These are phyloP conservation scores for Galbula dea DNA, from an alignment of 2,113 vertebrate genomes.

Conservation along the genomic window DNA sequence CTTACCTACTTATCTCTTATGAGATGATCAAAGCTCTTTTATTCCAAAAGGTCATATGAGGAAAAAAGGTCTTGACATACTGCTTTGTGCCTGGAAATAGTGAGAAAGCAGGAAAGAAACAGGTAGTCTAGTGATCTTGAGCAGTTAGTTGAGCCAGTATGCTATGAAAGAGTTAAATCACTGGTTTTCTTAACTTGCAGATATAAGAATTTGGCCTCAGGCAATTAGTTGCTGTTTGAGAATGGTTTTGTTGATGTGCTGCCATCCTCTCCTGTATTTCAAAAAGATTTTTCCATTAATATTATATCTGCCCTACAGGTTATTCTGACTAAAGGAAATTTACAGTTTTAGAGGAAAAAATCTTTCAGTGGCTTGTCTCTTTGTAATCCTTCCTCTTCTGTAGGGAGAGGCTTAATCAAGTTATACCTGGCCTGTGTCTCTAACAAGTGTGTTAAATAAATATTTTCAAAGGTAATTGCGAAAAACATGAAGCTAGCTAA, in stretches of 20 bases:
- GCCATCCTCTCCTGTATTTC: conserved; percentile 25
- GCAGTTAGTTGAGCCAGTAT: neutral
- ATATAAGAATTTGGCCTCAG: conserved; percentile 6
- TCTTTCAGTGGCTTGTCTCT: neutral
- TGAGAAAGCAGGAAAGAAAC: neutral
- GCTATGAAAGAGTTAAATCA: conserved; percentile 24
- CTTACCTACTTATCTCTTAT: neutral
- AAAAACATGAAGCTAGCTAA: neutral
- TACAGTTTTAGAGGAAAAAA: neutral
- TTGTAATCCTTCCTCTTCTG: neutral
- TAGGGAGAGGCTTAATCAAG: neutral
- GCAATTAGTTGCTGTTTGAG: conserved; percentile 9
- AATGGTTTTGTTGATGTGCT: conserved; percentile 34
- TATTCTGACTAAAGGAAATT: neutral
- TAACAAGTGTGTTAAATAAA: neutral
- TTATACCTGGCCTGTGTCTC: neutral
- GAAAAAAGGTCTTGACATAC: neutral
- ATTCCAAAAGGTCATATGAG: neutral
- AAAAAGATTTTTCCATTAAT: conserved; percentile 49
- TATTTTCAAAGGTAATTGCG: neutral
- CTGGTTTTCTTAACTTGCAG: conserved; percentile 19
- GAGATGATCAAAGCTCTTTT: neutral
- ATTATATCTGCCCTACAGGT: conserved; percentile 29
- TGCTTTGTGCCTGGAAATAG: neutral
- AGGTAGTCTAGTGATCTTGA: neutral